A percentile compares a stretch with the other conserved stretches of the same genome.
These are phyloP conservation scores for Cebus imitator DNA, from an alignment of 2,113 vertebrate genomes.

Conservation along the genomic window DNA sequence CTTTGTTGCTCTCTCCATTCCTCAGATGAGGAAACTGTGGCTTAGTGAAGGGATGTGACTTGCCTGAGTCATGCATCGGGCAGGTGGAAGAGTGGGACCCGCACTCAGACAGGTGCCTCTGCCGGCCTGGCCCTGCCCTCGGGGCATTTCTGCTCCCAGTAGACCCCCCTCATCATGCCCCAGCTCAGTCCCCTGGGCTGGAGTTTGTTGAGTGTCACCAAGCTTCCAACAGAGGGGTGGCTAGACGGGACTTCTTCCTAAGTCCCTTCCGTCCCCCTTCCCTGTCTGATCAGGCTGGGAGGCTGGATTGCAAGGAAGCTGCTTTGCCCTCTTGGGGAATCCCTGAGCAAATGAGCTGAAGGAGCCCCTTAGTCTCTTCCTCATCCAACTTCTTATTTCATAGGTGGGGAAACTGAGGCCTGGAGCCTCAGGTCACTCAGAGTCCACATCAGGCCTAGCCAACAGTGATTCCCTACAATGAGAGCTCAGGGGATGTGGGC, in stretches of 20 bases:
- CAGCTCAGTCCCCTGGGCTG: background rate
- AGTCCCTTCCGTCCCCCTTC: accelerated
- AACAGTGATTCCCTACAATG: accelerated
- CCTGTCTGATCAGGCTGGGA: background rate
- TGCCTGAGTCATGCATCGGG: accelerated
- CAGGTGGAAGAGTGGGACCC: background rate
- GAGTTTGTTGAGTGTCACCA: background rate
- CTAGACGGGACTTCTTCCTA: no score
- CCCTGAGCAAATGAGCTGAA: background rate
- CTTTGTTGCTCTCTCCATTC: background rate
- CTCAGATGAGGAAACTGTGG: background rate
- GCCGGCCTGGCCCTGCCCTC: background rate
- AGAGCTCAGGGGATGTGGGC: background rate
- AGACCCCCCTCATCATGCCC: background rate
- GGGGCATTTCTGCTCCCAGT: background rate
- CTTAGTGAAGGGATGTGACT: no score
- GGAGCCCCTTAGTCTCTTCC: background rate
- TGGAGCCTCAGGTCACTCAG: background rate
- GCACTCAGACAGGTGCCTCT: background rate
- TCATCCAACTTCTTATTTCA: background rate
- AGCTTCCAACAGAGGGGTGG: background rate
- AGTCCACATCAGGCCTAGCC: background rate
- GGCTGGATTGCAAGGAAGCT: accelerated
- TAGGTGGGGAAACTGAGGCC: background rate
- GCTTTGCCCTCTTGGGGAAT: accelerated